Base-by-base conservation (phyloP, 2,888 invertebrate species). In the Acanthosepion lycidas region DNA sequence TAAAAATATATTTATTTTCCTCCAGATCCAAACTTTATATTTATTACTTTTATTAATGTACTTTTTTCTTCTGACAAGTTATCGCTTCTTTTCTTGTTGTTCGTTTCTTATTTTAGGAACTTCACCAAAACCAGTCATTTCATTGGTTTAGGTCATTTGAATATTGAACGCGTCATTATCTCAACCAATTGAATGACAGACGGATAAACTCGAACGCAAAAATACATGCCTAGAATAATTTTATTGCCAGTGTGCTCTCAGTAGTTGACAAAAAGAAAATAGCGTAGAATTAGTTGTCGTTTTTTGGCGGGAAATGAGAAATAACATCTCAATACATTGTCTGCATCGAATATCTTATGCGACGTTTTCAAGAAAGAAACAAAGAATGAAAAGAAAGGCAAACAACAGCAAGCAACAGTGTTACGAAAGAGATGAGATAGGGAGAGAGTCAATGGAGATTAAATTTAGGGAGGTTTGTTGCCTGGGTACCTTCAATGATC, bases 121-220 rank as follows among this genome's bases (percentile, higher is more conserved):
- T 78, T n/a, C n/a, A 12, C 78, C 28, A 78, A 78, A 78, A 78
- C 78, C 78, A n/a, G n/a, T 78, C 78, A 78, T 78, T 78, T 78
- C 78, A 78, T 78, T 78, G 78, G 78, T n/a, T 78, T n/a, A 78
- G 78, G 28, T 78, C 78, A 78, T 78, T n/a, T 78, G 78, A 78
- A 78, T 78, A 78, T 78, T 78, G n/a, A 78, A 78, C 78, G 78
- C 78, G 78, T 78, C 78, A 78, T 78, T 78, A 78, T 78, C 78
- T 18, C 28, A 78, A n/a, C 78, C 78, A 78, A 78, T 78, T 78
- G 78, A 78, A 28, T 78, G 15, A n/a, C 78, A 78, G 78, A n/a
- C 78, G 78, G n/a, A 78, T 78, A 78, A 78, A 78, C n/a, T 28
- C n/a, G 78, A 78, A 78, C n/a, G 78, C 78, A 8, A 78, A n/a